Base-by-base conservation (phyloP, 2,797 vertebrate species). In the Acridotheres tristis region DNA sequence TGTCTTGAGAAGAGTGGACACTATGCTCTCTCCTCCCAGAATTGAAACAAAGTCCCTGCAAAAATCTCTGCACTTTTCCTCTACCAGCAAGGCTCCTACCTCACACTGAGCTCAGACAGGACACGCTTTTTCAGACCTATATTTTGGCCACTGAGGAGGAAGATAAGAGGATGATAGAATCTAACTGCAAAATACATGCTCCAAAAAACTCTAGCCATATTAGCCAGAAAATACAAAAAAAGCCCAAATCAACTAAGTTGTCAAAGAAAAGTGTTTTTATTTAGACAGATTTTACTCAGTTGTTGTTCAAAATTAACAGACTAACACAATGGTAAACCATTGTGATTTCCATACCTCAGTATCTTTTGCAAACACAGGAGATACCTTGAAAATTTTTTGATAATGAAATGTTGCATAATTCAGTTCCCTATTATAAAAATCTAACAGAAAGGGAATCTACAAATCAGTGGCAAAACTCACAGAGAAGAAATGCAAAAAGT, bases 401-500 rank as follows among this genome's bases (percentile, higher is more conserved):
- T 91, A 96, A 55, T 4, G 77, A 79, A 87, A 86, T 30, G 5
- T 68, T 89, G 82, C 92, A 77, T 89, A 92, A 85, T 93, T 92
- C 48, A 15, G 50, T 85, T 89, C 48, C 18, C 75, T 93, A 95
- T 94, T 90, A 96, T 42, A 95, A 96, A 96, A 96, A 93, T 81
- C 71, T 89, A 90, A 69, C 89, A 96, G 80, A 96, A 94, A 85
- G 25, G 34, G 89, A 97, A 95, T 96, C 86, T 96, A 89, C 73
- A 90, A 76, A 91, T 59, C 72, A 95, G 88, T 95, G 82, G 88
- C 57, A 95, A 91, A 82, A 90, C 62, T 57, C 87, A 96, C 55
- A 11, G 71, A 96, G 89, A 92, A 92, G 53, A 94, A 96, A 91
- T 53, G 79, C 83, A 72, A 45, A 96, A 97, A 97, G 54, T 96